Percentiles rank a stretch among this genome's conserved stretches.
Conservation (phyloP, 2,113 vertebrate genomes). For the Phodopus roborovskii region DNA sequence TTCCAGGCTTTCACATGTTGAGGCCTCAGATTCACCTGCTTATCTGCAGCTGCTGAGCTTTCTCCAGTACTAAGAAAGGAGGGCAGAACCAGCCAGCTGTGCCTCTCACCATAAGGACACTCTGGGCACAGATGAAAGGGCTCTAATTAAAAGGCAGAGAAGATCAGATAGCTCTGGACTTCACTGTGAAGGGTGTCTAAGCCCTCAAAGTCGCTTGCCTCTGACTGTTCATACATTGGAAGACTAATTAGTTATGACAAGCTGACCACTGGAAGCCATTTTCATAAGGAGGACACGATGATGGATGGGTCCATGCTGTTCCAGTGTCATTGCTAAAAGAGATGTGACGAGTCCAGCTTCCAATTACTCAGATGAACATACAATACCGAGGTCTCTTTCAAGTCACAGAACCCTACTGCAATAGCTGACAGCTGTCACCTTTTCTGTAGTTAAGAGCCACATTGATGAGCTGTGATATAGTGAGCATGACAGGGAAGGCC, state of each 20-base stretch:
- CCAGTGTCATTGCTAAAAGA: constrained; percentile 70
- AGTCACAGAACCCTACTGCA: constrained; percentile 69
- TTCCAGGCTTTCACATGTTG: constrained; percentile 12
- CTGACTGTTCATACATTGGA: constrained; percentile 80
- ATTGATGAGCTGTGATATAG: constrained; percentile 13
- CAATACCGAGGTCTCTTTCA: constrained; percentile 78
- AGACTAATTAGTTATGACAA: constrained; percentile 87
- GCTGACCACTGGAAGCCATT: constrained; percentile 85
- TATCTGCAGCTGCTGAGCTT: background rate
- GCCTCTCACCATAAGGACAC: constrained; percentile 23
- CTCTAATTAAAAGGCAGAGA: constrained; percentile 78
- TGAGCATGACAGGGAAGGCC: background rate
- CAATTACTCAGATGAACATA: constrained; percentile 79
- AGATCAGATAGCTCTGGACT: constrained; percentile 68
- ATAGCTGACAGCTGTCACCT: constrained; percentile 54
- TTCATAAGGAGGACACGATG: constrained; percentile 79
- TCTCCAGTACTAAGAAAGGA: constrained; percentile 54
- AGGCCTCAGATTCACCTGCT: background rate
- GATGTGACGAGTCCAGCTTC: constrained; percentile 78
- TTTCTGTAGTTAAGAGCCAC: constrained; percentile 53
- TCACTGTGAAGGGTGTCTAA: constrained; percentile 73
- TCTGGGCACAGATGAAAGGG: constrained; percentile 59
- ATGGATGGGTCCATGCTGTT: constrained; percentile 83
- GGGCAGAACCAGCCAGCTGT: constrained; percentile 33
- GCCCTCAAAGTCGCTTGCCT: constrained; percentile 84